A percentile compares a stretch with the other conserved stretches of the same genome.
Conservation (phyloP, 2,888 invertebrate genomes). For the Willowsia nigromaculata region DNA sequence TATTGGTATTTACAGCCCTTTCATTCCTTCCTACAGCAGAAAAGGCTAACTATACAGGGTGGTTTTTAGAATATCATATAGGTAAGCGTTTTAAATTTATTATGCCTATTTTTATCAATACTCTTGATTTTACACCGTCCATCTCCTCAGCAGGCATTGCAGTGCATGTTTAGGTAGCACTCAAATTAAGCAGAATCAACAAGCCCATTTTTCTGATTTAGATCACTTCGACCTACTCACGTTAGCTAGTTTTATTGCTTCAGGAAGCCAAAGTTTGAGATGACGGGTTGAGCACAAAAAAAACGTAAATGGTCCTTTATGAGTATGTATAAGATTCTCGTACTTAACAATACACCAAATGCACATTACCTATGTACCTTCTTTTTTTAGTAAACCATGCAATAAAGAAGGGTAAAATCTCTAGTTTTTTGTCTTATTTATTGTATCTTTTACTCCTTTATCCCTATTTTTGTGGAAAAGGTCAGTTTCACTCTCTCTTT, state of each 20-base stretch:
- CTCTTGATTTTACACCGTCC: not conserved
- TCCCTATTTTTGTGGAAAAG: constrained; percentile 51
- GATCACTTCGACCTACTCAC: not conserved
- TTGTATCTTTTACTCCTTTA: constrained; percentile 52
- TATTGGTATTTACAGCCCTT: constrained; percentile 21
- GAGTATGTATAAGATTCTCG: not conserved
- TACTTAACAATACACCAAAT: not conserved
- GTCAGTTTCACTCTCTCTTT: constrained; percentile 72
- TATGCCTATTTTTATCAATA: constrained; percentile 31
- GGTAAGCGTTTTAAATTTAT: constrained; percentile 56
- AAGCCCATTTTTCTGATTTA: constrained; percentile 27
- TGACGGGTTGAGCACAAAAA: constrained; percentile 56
- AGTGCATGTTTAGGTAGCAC: not conserved
- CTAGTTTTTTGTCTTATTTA: constrained; percentile 46
- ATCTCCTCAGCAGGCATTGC: not conserved
- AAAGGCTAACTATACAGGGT: not conserved
- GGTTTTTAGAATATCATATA: not conserved
- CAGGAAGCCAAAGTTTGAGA: constrained; percentile 53
- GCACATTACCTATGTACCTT: not conserved
- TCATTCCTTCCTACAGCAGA: not conserved
- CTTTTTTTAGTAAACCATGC: constrained; percentile 12
- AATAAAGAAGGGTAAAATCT: constrained; percentile 67
- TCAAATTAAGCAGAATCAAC: constrained; percentile 24
- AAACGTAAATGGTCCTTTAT: constrained; percentile 10
- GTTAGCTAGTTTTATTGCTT: constrained; percentile 58